Evolutionary conservation across 2,888 invertebrate genomes (phyloP), one percentile per base, ranked within the genome.

Genomic region (Andrena haemorrhoa): DNA sequence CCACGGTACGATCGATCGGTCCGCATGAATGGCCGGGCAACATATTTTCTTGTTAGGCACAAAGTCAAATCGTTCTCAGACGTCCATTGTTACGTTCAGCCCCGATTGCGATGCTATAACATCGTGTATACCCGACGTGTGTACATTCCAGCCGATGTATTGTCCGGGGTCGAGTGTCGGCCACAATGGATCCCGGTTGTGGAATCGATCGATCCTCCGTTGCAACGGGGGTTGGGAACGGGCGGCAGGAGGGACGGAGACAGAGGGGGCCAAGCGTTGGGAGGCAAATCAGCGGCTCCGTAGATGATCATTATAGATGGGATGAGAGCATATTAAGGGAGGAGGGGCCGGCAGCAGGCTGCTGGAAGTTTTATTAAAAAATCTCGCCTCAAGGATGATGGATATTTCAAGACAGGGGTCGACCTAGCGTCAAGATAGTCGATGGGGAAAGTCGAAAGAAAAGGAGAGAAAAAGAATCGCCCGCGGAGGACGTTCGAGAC

Each of bases 281-380:
- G 60, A 88, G 87, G 89, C 86, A 90, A 91, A 91, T 88, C 90
- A 90, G 89, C 83, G 88, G 88, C 86, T 75, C 88, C 89, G 90
- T 88, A 87, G 87, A 89, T 91, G 89, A 90, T 91, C 88, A 86
- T 87, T 88, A 85, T 85, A 88, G 86, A 86, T 84, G 86, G 88
- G 87, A 88, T 91, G 89, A 90, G 91, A 78, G 78, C 83, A 91
- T 91, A 91, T 91, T 91, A 91, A 90, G 89, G 85, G 84, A 66
- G 69, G 63, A 84, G 66, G 61, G 69, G 69, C 68, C 68, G 70
- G 64, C 75, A 75, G 73, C 75, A 71, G 79, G 79, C 66, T 79
- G 82, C 84, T 90, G 84, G 85, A 90, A 93, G 89, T 92, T 93
- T 93, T 92, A 93, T 93, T 93, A 93, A 93, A 93, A 70, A 93